phyloP scores from a whole-genome alignment of 2,888 invertebrate species.

The Belgica antarctica region DNA sequence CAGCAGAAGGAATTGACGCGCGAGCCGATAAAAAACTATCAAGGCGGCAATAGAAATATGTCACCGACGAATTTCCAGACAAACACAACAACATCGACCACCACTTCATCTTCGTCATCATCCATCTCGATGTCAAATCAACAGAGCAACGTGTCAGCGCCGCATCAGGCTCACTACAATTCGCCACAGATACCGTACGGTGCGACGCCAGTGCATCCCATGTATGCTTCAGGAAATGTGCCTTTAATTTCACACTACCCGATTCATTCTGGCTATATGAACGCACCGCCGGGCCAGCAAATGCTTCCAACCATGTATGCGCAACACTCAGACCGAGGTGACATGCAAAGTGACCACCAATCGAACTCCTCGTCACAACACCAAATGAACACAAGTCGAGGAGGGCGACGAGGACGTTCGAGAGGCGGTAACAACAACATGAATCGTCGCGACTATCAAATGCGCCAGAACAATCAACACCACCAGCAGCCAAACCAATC shows the following conservation, averaged over 20 bases:
- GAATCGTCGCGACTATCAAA: conserved; percentile 16
- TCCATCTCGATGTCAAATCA: conserved; percentile 5
- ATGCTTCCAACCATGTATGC: conserved; percentile 1
- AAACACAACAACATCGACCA: conserved; percentile 2
- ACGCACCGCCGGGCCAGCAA: not conserved
- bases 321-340: not conserved
- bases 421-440: conserved; percentile 11
- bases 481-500: not conserved
- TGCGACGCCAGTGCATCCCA: conserved; percentile 5
- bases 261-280: conserved; percentile 6
- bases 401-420: not conserved
- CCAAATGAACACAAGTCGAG: not conserved
- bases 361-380: not conserved
- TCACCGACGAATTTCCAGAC: not conserved
- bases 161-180: conserved; percentile 1
- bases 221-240: conserved; percentile 26
- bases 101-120: not conserved
- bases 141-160: not conserved
- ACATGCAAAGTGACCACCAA: not conserved
- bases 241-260: conserved; percentile 13
- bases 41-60: not conserved
- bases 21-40: not conserved
- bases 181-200: conserved; percentile 4
- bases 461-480: not conserved
- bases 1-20: not conserved